A percentile compares a stretch with the other conserved stretches of the same genome.
Evolutionary conservation across 2,797 vertebrate species (phyloP).

Genomic region (Lagorchestes hirsutus): DNA sequence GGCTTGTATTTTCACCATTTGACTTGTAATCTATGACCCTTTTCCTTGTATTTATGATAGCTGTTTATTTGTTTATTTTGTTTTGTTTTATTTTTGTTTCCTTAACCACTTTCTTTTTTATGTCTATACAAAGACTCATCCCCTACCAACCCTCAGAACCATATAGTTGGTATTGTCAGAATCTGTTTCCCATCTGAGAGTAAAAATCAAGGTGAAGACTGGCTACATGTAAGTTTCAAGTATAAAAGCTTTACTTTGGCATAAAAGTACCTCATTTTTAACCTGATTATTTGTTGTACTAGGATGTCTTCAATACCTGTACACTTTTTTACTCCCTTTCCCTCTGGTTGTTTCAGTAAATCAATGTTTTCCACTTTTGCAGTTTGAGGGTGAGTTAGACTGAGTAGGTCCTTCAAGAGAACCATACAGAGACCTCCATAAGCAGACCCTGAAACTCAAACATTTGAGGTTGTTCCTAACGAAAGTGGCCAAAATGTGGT

Average conservation of each 20-base stretch:
- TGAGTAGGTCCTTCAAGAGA: neutral
- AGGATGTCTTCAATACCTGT: neutral
- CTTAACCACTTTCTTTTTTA: neutral
- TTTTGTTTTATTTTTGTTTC: too few relatives aligned
- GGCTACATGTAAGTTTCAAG: neutral
- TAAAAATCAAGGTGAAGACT: neutral
- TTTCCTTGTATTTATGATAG: neutral
- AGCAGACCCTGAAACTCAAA: neutral
- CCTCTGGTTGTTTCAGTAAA: neutral
- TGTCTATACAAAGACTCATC: neutral
- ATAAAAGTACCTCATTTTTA: neutral
- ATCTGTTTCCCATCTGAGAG: neutral
- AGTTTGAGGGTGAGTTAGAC: neutral
- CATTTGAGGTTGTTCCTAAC: neutral
- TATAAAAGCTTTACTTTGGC: neutral
- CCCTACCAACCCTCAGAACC: neutral
- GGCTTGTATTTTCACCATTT: neutral
- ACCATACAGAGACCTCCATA: neutral
- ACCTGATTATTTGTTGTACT: neutral
- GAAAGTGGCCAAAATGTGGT: neutral
- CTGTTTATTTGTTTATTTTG: neutral
- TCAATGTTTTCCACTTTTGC: neutral
- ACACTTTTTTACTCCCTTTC: neutral
- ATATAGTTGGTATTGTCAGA: neutral
- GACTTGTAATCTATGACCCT: neutral